Conservation (phyloP, 2,797 vertebrate species). For the Melanotaenia parkinsoni region DNA sequence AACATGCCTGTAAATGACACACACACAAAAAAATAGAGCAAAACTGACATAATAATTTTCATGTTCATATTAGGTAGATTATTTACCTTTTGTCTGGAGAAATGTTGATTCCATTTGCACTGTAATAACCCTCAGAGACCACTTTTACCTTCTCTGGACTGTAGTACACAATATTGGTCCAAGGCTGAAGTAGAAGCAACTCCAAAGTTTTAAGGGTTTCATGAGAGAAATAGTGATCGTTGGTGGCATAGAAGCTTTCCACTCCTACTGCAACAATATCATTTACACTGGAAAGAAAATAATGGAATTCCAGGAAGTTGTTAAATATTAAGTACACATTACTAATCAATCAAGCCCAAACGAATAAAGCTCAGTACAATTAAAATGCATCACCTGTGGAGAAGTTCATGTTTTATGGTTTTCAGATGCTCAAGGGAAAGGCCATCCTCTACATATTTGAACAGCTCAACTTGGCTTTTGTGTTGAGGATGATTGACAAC, state of each 20-base stretch:
- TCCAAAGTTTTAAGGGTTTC: constrained; percentile 73
- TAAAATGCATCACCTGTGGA: constrained; percentile 82
- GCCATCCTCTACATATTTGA: constrained; percentile 87
- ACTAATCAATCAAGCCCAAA: neutral
- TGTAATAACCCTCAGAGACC: constrained; percentile 86
- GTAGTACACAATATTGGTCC: constrained; percentile 90
- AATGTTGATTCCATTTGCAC: constrained; percentile 91
- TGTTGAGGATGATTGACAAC: constrained; percentile 91
- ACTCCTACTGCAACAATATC: constrained; percentile 89
- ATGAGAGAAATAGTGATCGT: constrained; percentile 87
- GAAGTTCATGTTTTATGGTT: constrained; percentile 89
- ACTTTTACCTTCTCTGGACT: constrained; percentile 88
- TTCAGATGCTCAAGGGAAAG: constrained; percentile 86
- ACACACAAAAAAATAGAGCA: neutral
- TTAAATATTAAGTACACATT: neutral
- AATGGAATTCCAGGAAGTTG: neutral
- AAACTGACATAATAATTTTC: neutral
- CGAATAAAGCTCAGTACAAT: neutral
- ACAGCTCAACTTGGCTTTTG: constrained; percentile 90
- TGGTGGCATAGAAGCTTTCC: constrained; percentile 93
- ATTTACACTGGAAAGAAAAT: constrained; percentile 84
- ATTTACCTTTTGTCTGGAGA: constrained; percentile 88
- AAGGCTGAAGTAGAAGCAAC: constrained; percentile 77
- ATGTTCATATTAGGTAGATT: fast-evolving
- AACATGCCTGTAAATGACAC: constrained; percentile 66